Conservation (phyloP, 2,888 invertebrate genomes). For the Diarsia mendica region DNA sequence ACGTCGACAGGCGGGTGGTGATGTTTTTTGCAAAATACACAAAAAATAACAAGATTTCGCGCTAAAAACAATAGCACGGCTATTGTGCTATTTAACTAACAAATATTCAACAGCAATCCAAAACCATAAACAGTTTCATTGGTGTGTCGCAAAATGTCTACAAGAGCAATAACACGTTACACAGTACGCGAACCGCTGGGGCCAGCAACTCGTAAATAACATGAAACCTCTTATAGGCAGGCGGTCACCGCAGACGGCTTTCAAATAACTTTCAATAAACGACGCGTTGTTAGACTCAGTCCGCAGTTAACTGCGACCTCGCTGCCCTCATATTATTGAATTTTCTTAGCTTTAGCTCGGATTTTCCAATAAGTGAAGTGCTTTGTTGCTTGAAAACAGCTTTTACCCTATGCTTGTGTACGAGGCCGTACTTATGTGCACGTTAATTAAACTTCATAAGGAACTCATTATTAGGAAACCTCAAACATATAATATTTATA, state of each 20-base stretch:
- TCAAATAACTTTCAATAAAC: slow-evolving; percentile 80
- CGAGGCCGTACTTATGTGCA: slow-evolving; percentile 42
- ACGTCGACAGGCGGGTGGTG: not conserved
- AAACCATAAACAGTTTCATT: slow-evolving; percentile 14
- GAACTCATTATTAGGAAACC: slow-evolving; percentile 42
- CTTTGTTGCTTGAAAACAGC: slow-evolving; percentile 69
- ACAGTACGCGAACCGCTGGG: slow-evolving; percentile 61
- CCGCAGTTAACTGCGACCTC: slow-evolving; percentile 65
- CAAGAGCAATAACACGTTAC: slow-evolving; percentile 52
- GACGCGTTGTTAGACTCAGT: slow-evolving; percentile 68
- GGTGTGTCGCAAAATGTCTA: slow-evolving; percentile 29
- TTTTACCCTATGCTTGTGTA: slow-evolving; percentile 33
- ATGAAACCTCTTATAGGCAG: slow-evolving; percentile 71
- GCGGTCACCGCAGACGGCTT: slow-evolving; percentile 75
- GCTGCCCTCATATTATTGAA: slow-evolving; percentile 76
- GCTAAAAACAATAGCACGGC: no score
- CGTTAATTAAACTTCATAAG: slow-evolving; percentile 56
- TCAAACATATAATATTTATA: slow-evolving; percentile 25
- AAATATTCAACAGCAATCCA: slow-evolving; percentile 20
- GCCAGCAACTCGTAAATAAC: slow-evolving; percentile 69
- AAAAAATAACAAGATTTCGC: not conserved
- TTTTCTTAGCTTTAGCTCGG: slow-evolving; percentile 74
- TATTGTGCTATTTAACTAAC: not conserved
- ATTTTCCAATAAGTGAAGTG: slow-evolving; percentile 79
- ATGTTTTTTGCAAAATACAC: not conserved